Evolutionary conservation across 2,113 vertebrate species (phyloP).

Genomic region (Passerina amoena): DNA sequence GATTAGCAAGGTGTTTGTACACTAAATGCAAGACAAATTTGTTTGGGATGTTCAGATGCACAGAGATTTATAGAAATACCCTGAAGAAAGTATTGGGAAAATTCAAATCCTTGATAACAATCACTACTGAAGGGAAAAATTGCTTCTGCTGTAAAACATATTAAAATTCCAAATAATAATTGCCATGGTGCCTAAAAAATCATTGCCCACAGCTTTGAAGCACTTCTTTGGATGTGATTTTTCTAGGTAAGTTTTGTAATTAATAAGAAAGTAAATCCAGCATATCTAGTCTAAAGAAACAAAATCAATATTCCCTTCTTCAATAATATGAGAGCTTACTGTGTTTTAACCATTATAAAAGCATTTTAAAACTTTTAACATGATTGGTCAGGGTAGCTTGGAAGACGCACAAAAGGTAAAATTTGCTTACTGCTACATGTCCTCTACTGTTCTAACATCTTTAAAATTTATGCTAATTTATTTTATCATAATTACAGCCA

Average conservation of each 20-base stretch:
- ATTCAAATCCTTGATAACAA: not conserved
- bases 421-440: not conserved
- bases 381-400: not conserved
- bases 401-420: not conserved
- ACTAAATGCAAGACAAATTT: not conserved
- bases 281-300: not conserved
- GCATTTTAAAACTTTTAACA: not conserved
- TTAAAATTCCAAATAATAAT: not conserved
- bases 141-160: not conserved
- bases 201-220: not conserved
- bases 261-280: not conserved
- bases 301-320: not conserved
- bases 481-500: not conserved
- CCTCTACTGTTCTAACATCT: not conserved
- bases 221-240: not conserved
- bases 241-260: not conserved
- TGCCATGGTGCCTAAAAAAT: not conserved
- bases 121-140: not conserved
- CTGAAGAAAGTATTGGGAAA: not conserved
- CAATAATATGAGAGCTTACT: not conserved
- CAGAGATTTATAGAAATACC: not conserved
- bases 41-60: not conserved
- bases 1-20: not conserved
- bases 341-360: not conserved
- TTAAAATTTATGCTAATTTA: not conserved